phyloP scores from a whole-genome alignment of 1,140 invertebrate species.

The Anagrus nilaparvatae region DNA sequence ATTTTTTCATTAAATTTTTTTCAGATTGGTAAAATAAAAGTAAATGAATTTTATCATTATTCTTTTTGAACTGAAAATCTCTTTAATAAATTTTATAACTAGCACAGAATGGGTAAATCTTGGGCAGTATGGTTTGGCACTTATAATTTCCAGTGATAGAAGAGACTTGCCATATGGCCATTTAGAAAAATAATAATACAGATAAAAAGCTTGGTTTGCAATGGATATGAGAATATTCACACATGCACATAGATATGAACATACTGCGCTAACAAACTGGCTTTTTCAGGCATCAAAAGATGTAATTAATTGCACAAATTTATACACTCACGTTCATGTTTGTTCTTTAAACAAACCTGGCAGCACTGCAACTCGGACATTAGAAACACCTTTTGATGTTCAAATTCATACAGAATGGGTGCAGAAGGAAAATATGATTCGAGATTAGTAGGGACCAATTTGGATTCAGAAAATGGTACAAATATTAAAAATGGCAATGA shows the following conservation, averaged over 20 bases:
- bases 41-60: too few species aligned
- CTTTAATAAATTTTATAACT: constrained; percentile 56
- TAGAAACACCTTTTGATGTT: constrained; percentile 48
- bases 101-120: constrained; percentile 94
- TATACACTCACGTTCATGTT: constrained; percentile 85
- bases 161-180: constrained; percentile 89
- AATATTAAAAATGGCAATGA: constrained; percentile 6
- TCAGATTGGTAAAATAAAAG: too few species aligned
- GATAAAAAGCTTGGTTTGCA: constrained; percentile 91
- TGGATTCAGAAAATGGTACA: constrained; percentile 28
- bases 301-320: constrained; percentile 77
- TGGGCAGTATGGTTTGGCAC: constrained; percentile 85
- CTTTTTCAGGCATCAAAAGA: constrained; percentile 90
- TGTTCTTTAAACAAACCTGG: constrained; percentile 90
- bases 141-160: constrained; percentile 90
- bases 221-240: constrained; percentile 89
- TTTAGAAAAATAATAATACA: too few species aligned
- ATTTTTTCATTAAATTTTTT: too few species aligned
- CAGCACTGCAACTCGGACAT: constrained; percentile 81
- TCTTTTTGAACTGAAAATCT: too few species aligned
- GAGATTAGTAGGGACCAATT: constrained; percentile 50
- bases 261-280: constrained; percentile 93
- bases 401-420: constrained; percentile 96
- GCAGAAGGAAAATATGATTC: constrained; percentile 96
- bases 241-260: constrained; percentile 85